Percentiles rank a stretch among this genome's conserved stretches.
Evolutionary conservation across 2,888 invertebrate genomes (phyloP).

Genomic region (Linyphia triangularis): DNA sequence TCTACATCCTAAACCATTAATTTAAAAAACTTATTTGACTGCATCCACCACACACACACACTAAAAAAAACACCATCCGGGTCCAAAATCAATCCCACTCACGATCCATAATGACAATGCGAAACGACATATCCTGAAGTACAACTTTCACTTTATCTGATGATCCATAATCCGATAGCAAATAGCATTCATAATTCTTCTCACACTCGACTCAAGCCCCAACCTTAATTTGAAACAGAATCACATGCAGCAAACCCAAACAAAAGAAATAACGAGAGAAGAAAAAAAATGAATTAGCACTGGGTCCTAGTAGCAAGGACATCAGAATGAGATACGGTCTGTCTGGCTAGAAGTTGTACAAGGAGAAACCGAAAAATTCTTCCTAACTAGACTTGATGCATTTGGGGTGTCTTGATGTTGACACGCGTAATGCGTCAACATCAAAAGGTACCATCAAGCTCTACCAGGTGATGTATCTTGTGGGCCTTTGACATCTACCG

Average conservation of each 20-base stretch:
- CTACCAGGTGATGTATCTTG: conserved; percentile 56
- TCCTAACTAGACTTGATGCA: conserved; percentile 68
- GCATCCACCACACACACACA: too few species aligned
- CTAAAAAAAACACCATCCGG: too few species aligned
- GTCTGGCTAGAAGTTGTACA: not conserved
- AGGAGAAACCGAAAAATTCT: conserved; percentile 23
- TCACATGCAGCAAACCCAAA: conserved; percentile 39
- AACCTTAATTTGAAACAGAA: conserved; percentile 52
- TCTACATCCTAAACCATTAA: too few species aligned
- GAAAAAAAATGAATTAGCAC: conserved; percentile 69
- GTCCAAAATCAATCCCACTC: not conserved
- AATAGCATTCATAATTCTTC: conserved; percentile 32
- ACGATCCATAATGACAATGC: not conserved
- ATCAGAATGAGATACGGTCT: conserved; percentile 46
- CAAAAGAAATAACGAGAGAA: conserved; percentile 43
- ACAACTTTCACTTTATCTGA: conserved; percentile 62
- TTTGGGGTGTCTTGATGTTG: conserved; percentile 49
- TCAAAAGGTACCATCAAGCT: conserved; percentile 44
- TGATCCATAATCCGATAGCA: conserved; percentile 68
- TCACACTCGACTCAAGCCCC: not conserved
- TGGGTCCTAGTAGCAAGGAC: conserved; percentile 26
- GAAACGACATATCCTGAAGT: conserved; percentile 45
- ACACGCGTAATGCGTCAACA: conserved; percentile 70
- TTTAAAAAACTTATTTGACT: too few species aligned
- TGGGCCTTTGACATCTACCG: conserved; percentile 29